A percentile compares a stretch with the other conserved stretches of the same genome.
Conservation (phyloP, 2,888 invertebrate species). For the Pocota personata region DNA sequence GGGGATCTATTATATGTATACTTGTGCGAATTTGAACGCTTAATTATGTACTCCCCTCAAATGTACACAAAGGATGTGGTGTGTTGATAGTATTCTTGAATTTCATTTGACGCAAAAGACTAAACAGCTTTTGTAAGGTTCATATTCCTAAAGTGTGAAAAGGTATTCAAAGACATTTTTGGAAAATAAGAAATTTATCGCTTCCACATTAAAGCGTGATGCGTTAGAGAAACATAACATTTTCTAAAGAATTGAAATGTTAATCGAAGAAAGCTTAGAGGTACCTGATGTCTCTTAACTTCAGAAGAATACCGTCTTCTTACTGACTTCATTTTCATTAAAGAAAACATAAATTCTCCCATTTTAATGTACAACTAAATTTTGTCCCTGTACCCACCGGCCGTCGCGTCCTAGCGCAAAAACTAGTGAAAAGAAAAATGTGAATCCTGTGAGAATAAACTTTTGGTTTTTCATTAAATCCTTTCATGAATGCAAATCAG, state of each 20-base stretch:
- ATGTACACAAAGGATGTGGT: neutral
- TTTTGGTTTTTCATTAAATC: neutral
- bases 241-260: neutral
- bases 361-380: no score
- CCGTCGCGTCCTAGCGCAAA: no score
- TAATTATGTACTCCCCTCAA: constrained; percentile 10
- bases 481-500: neutral
- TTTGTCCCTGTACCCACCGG: no score
- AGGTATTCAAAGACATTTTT: neutral
- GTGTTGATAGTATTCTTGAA: neutral
- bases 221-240: neutral
- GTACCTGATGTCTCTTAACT: no score
- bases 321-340: no score
- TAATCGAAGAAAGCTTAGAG: neutral
- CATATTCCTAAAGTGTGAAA: neutral
- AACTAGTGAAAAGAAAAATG: neutral
- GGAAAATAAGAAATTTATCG: neutral
- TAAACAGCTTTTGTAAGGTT: neutral
- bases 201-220: neutral
- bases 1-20: neutral
- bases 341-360: no score
- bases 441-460: neutral
- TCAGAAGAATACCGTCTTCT: no score
- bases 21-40: neutral
- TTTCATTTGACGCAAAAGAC: neutral